Conservation (phyloP, 64 coral and sea anemone genomes). For the Stylophora pistillata region DNA sequence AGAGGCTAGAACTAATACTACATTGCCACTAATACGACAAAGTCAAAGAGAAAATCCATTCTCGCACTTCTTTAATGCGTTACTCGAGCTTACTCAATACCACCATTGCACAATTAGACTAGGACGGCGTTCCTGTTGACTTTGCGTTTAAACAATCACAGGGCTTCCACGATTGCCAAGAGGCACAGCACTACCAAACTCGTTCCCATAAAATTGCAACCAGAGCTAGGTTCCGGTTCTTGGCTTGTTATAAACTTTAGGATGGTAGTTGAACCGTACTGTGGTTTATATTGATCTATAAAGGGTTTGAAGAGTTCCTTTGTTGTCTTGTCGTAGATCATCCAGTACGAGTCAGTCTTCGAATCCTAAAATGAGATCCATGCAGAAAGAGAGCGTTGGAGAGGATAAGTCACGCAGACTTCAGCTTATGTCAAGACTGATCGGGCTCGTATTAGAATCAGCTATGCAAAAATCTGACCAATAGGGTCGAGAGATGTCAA, state of each 20-base stretch:
- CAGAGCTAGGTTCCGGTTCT: background rate
- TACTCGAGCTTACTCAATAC: too few relatives aligned
- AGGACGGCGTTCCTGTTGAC: background rate
- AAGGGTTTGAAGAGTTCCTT: background rate
- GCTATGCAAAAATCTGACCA: too few relatives aligned
- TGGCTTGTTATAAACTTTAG: background rate
- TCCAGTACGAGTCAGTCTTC: background rate
- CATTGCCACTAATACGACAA: too few relatives aligned
- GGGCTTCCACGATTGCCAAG: background rate
- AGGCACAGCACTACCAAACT: background rate
- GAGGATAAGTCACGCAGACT: too few relatives aligned
- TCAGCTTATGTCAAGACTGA: too few relatives aligned
- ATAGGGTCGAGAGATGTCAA: too few relatives aligned
- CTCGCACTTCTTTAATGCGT: too few relatives aligned
- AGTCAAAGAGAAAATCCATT: too few relatives aligned
- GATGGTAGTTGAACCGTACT: background rate
- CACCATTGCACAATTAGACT: too few relatives aligned
- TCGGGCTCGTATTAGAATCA: too few relatives aligned
- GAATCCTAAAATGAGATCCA: background rate
- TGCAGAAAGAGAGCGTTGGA: background rate
- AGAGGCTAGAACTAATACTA: too few relatives aligned
- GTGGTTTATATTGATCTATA: background rate
- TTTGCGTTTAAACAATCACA: background rate
- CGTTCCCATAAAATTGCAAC: background rate
- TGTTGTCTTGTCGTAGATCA: conserved; percentile 16